A percentile compares a stretch with the other conserved stretches of the same genome.
phyloP scores from a whole-genome alignment of 1,140 invertebrate genomes.

The Sycophaga agraensis region DNA sequence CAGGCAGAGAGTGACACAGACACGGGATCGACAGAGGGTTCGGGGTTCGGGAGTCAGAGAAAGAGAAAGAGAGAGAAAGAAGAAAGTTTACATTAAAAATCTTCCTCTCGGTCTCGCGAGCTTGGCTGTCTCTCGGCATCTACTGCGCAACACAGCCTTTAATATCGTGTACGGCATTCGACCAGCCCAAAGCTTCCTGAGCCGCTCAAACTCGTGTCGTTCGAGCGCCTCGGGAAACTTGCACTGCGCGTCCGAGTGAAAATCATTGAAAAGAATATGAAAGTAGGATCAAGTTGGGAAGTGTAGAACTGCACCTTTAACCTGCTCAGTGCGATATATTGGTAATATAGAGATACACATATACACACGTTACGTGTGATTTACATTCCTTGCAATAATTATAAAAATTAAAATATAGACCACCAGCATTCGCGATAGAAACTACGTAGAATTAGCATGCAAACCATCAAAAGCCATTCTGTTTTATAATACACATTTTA shows the following conservation, averaged over 20 bases:
- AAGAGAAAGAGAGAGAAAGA: conserved; percentile 42
- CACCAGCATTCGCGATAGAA: conserved; percentile 28
- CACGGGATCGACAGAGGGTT: no score
- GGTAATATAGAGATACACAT: not conserved
- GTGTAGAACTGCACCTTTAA: conserved; percentile 30
- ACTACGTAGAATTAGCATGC: conserved; percentile 26
- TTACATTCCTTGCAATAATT: not conserved
- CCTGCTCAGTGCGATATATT: conserved; percentile 23
- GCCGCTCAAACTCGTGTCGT: not conserved
- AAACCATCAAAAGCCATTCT: not conserved
- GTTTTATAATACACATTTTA: no score
- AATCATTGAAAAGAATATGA: conserved; percentile 7
- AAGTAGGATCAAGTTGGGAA: conserved; percentile 9
- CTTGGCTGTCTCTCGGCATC: not conserved
- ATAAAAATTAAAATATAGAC: conserved; percentile 20
- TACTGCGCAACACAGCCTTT: no score
- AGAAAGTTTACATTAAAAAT: conserved; percentile 49
- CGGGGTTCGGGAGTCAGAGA: conserved; percentile 22
- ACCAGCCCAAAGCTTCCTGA: no score
- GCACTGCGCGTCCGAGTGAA: not conserved
- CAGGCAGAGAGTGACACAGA: no score
- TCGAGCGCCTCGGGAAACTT: conserved; percentile 4
- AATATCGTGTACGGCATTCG: no score
- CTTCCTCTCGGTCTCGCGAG: not conserved
- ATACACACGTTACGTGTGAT: not conserved